Percentiles rank a stretch among this genome's conserved stretches.
phyloP scores from a whole-genome alignment of 2,113 vertebrate genomes.

The Thunnus thynnus region DNA sequence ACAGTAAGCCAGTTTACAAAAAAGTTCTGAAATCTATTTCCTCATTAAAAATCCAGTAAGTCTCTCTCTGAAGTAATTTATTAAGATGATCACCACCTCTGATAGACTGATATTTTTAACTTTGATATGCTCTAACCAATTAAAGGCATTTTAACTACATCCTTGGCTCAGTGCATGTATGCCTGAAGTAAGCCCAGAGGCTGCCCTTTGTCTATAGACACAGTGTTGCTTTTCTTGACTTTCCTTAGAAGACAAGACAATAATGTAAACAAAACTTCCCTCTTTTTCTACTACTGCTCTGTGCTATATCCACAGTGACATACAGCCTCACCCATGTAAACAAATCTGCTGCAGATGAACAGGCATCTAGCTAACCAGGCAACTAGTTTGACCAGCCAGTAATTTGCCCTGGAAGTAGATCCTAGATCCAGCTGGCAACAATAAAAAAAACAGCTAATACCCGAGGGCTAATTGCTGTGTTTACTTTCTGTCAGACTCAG shows the following conservation, averaged over 20 bases:
- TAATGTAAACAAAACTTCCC: neutral
- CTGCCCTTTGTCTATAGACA: no score
- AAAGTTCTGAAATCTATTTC: neutral
- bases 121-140: no score
- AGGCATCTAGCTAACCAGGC: no score
- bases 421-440: no score
- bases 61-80: neutral
- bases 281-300: neutral
- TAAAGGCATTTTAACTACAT: no score
- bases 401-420: no score
- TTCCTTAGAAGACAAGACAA: neutral
- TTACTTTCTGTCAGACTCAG: neutral
- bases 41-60: neutral
- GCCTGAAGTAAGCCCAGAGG: no score
- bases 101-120: neutral
- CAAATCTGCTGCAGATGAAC: no score
- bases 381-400: no score
- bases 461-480: neutral
- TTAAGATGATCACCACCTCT: neutral
- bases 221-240: no score
- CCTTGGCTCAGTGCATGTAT: no score
- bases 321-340: neutral
- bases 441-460: neutral
- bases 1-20: no score
- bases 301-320: neutral